Base-by-base conservation (phyloP, 2,888 invertebrate genomes). In the Branchellion lobata region DNA sequence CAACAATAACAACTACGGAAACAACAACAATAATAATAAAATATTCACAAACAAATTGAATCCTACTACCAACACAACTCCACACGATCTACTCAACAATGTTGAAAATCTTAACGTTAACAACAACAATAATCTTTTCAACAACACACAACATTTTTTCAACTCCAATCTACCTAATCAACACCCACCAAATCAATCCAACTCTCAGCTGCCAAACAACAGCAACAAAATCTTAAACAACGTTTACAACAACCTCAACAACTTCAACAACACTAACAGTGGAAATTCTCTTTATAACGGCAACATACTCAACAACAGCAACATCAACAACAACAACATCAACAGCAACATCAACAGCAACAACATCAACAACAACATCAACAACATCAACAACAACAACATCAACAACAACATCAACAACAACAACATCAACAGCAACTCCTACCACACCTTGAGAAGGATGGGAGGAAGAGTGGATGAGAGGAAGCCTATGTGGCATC, bases 181-280 rank as follows among this genome's bases (percentile, higher is more conserved):
- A 65, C 29, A 65, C 5, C 65, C 3, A n/a, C 65, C 5, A n/a
- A 5, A 65, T 3, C 65, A 65, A 65, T 3, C 24, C 14, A 29
- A 5, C 5, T 65, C 24, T 29, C 65, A n/a, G 14, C 51, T 21
- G 14, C 51, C 14, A 11, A 11, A 11, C 24, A 65, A 65, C 65
- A 65, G 21, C 65, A 65, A 65, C 65, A 65, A 65, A 3, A 65
- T 8, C n/a, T 27, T n/a, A 11, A n/a, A 11, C 24, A n/a, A n/a
- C 65, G 21, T 65, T 65, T 27, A 65, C 65, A 65, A 65, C 65
- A 21, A n/a, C 29, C 3, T 11, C 65, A 65, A 65, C n/a, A 65
- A 65, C 65, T 11, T 11, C 65, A 65, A 65, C n/a, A 29, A 29
- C n/a, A 29, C 5, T 65, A 40, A 40, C 14, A 40, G n/a, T n/a